phyloP scores from a whole-genome alignment of 2,113 vertebrate species.

The Malaclemys terrapin region DNA sequence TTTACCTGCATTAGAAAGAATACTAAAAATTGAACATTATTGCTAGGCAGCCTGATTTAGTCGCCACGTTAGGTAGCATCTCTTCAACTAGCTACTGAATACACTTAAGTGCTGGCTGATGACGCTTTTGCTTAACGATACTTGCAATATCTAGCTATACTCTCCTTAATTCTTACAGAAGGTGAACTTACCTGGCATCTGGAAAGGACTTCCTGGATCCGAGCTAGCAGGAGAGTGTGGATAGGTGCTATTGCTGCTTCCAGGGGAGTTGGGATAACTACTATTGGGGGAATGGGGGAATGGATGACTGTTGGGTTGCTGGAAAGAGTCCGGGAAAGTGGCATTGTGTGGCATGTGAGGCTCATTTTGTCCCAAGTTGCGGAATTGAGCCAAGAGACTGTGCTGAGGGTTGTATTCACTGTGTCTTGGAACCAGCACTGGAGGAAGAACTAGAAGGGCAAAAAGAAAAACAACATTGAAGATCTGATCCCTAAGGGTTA shows the following conservation, averaged over 20 bases:
- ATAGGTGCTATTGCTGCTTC: constrained; percentile 93
- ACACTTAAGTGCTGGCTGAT: not conserved
- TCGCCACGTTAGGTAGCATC: not conserved
- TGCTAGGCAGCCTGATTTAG: not conserved
- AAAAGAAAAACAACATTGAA: not conserved
- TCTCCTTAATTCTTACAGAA: not conserved
- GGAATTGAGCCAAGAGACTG: constrained; percentile 96
- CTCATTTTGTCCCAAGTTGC: constrained; percentile 93
- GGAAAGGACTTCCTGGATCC: constrained; percentile 96
- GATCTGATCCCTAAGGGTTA: not conserved
- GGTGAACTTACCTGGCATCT: constrained; percentile 91
- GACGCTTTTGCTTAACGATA: not conserved
- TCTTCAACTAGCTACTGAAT: not conserved
- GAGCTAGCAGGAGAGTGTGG: constrained; percentile 96
- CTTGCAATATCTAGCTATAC: not conserved
- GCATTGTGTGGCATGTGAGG: constrained; percentile 98
- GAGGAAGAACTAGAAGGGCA: constrained; percentile 89
- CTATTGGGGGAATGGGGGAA: constrained; percentile 90
- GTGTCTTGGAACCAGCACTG: constrained; percentile 97
- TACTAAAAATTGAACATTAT: not conserved
- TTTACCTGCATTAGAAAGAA: constrained; percentile 2
- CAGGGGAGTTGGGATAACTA: constrained; percentile 95
- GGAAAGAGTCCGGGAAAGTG: constrained; percentile 94
- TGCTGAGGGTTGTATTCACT: constrained; percentile 99
- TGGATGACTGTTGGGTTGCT: constrained; percentile 85